Evolutionary conservation across 1,140 invertebrate species (phyloP).

Genomic region (Grapholita molesta): DNA sequence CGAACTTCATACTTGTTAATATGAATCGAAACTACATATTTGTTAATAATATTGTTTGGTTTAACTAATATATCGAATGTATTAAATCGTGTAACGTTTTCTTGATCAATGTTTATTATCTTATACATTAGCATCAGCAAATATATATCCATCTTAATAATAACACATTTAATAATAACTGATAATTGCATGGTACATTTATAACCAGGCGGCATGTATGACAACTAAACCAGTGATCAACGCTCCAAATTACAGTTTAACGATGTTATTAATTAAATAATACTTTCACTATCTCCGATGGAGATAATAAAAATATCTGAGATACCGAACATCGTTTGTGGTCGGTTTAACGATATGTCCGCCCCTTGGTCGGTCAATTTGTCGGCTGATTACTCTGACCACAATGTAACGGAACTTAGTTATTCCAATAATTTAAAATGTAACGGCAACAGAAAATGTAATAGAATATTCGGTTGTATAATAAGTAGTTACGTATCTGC

Average conservation of each 20-base stretch:
- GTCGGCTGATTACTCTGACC: background rate
- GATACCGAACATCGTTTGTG: background rate
- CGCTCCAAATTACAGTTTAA: background rate
- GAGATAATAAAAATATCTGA: conserved; percentile 6
- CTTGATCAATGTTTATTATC: too few relatives aligned
- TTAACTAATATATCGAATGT: too few relatives aligned
- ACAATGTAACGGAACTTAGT: background rate
- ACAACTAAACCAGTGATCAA: background rate
- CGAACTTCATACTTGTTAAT: too few relatives aligned
- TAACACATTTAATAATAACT: background rate
- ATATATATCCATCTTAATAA: too few relatives aligned
- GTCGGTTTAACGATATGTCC: background rate
- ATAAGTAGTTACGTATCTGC: background rate
- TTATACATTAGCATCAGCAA: too few relatives aligned
- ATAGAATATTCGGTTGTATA: background rate
- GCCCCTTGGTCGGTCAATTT: background rate
- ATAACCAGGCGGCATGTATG: background rate
- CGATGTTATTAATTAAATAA: background rate
- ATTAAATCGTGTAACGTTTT: too few relatives aligned
- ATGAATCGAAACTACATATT: too few relatives aligned
- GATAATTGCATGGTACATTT: background rate
- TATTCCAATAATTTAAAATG: conserved; percentile 1
- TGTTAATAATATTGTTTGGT: too few relatives aligned
- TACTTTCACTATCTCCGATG: conserved; percentile 5
- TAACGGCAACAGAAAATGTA: background rate